Base-by-base conservation (phyloP, 2,888 invertebrate genomes). In the Frankliniella intonsa region DNA sequence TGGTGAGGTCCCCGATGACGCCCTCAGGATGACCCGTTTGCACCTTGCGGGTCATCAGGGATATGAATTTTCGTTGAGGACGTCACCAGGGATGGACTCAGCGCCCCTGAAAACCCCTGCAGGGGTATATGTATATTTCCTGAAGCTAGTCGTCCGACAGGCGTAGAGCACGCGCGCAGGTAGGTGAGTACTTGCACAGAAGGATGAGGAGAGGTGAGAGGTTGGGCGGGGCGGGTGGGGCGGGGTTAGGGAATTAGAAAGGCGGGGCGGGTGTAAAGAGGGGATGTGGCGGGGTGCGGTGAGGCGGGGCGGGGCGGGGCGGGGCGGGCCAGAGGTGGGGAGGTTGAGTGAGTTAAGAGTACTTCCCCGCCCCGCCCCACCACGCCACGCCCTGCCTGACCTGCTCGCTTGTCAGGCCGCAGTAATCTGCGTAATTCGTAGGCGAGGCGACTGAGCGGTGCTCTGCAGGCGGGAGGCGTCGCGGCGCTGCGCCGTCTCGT, bases 401-500 rank as follows among this genome's bases (percentile, higher is more conserved):
- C 69, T 22, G 22, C 19, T 17, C 19, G 19, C 62, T 62, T 62
- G 62, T 62, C 62, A n/a, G 38, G 19, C 69, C 69, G n/a, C 65
- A 9, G 69, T 69, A 69, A 69, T 69, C 69, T 22, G 69, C 22
- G 69, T 69, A 22, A 69, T 69, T 69, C 69, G 69, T 69, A 69
- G 69, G 69, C 69, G 69, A 11, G 55, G 55, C 11, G 55, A 11
- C 11, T 55, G 55, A 55, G 17, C 14, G 11, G 55, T 17, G 55
- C 55, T 17, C 14, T 11, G 55, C 55, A 38, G 55, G 55, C 55
- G 55, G 8, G 55, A 17, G 14, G 55, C 55, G 55, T 11, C 55
- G 55, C 14, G 55, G 55, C 55, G 55, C 55, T 2, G 55, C 55
- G 55, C 14, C 2, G 3, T 8, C 3, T 8, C 14, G 55, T 17